Percentiles rank a stretch among this genome's conserved stretches.
Evolutionary conservation across 2,888 invertebrate genomes (phyloP).

Genomic region (Parthenolecanium corni): DNA sequence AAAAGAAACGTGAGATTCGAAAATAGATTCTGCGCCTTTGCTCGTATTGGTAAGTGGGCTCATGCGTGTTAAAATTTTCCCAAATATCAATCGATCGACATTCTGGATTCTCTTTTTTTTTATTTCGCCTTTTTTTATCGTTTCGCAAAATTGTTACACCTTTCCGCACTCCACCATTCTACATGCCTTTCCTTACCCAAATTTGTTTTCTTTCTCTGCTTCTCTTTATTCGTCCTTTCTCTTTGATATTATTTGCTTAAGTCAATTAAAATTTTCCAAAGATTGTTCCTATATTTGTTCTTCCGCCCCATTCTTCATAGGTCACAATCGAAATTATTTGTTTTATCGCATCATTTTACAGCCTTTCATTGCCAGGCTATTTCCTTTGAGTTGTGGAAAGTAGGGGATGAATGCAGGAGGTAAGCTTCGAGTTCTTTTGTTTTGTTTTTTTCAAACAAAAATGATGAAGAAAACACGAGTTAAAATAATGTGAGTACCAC

Average conservation of each 20-base stretch:
- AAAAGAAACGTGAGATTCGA: background rate
- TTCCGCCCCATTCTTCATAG: no score
- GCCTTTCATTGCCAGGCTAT: no score
- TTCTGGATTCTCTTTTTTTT: constrained; percentile 12
- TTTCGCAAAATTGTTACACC: constrained; percentile 16
- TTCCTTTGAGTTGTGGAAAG: no score
- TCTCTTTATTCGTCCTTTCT: background rate
- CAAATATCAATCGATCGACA: constrained; percentile 24
- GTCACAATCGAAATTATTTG: no score
- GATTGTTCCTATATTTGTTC: background rate
- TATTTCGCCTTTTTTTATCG: no score
- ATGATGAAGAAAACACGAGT: no score
- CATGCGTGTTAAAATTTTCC: constrained; percentile 21
- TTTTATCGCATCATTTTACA: no score
- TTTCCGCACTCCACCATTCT: constrained; percentile 17
- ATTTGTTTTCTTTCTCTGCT: background rate
- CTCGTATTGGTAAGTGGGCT: background rate
- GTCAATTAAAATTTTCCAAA: background rate
- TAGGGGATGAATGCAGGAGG: no score
- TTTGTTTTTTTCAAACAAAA: background rate
- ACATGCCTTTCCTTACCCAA: background rate
- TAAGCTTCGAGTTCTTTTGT: background rate
- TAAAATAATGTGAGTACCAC: no score
- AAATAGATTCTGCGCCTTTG: constrained; percentile 22
- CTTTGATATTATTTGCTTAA: background rate